These are phyloP conservation scores for Drosophila subobscura DNA, from an alignment of 1,140 invertebrate species.

Conservation along the genomic window DNA sequence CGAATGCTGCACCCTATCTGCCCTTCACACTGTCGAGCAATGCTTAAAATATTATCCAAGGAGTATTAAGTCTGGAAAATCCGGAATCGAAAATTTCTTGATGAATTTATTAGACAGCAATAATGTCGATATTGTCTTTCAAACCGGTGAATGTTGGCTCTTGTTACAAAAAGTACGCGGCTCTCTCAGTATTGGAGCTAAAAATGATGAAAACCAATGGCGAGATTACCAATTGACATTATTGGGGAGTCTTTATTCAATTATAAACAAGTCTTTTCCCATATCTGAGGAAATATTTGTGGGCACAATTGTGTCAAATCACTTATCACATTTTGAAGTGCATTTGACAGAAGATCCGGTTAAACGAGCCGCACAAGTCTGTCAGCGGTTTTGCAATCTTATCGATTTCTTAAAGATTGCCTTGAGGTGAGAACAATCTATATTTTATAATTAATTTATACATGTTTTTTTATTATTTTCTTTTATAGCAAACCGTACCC, in stretches of 20 bases:
- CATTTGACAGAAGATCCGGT: constrained; percentile 33
- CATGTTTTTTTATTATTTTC: not conserved
- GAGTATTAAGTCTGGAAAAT: constrained; percentile 28
- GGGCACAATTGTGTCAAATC: not conserved
- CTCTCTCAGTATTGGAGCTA: constrained; percentile 1
- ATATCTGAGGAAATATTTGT: not conserved
- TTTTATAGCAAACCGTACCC: constrained; percentile 38
- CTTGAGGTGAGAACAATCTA: constrained; percentile 24
- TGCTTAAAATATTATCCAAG: constrained; percentile 57
- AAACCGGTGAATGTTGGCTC: constrained; percentile 50
- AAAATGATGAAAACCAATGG: constrained; percentile 31
- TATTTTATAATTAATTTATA: not conserved
- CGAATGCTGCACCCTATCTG: constrained; percentile 7
- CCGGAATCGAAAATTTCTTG: constrained; percentile 16
- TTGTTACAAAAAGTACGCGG: constrained; percentile 42
- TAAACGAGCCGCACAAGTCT: constrained; percentile 26
- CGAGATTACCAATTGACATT: constrained; percentile 37
- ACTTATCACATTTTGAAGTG: constrained; percentile 10
- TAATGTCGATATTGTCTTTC: constrained; percentile 35
- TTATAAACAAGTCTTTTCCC: constrained; percentile 22
- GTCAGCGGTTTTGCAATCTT: constrained; percentile 40
- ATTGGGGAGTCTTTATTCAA: constrained; percentile 18
- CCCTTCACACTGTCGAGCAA: constrained; percentile 26
- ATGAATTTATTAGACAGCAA: constrained; percentile 31
- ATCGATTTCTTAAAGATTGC: constrained; percentile 45